Evolutionary conservation across 2,888 invertebrate genomes (phyloP).

Genomic region (Calameuta idolon): DNA sequence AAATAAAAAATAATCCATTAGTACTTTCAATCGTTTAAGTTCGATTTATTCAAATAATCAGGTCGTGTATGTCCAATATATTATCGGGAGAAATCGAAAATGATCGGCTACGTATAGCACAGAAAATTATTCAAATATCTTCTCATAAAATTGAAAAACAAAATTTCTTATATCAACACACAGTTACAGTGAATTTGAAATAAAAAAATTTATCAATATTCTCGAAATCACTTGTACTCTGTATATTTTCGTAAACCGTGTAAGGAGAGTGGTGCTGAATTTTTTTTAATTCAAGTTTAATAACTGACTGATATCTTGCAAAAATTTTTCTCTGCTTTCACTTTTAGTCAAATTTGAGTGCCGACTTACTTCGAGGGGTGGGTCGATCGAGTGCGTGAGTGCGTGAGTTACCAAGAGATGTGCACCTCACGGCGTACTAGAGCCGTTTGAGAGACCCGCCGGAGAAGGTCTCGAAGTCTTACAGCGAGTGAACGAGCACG

Average conservation of each 20-base stretch:
- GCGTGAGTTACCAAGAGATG: constrained; percentile 51
- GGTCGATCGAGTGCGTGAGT: constrained; percentile 31
- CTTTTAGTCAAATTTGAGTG: neutral
- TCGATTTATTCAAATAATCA: neutral
- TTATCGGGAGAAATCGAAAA: neutral
- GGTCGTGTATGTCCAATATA: neutral
- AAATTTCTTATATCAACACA: neutral
- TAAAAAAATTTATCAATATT: neutral
- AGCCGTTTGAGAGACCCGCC: constrained; percentile 64
- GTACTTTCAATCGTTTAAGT: neutral
- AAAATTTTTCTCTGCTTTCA: neutral
- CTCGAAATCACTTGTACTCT: neutral
- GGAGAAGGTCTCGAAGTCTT: constrained; percentile 65
- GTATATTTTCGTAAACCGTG: neutral
- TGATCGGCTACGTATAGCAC: neutral
- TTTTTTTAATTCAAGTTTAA: neutral
- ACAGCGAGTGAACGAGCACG: constrained; percentile 47
- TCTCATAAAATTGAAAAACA: neutral
- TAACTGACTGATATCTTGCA: neutral
- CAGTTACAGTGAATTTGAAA: neutral
- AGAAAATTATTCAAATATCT: neutral
- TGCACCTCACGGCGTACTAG: constrained; percentile 64
- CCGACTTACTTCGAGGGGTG: constrained; percentile 14
- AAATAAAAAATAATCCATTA: neutral
- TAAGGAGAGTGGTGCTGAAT: neutral